Evolutionary conservation across 2,888 invertebrate genomes (phyloP).

Genomic region (Lasioglossum lativentre): DNA sequence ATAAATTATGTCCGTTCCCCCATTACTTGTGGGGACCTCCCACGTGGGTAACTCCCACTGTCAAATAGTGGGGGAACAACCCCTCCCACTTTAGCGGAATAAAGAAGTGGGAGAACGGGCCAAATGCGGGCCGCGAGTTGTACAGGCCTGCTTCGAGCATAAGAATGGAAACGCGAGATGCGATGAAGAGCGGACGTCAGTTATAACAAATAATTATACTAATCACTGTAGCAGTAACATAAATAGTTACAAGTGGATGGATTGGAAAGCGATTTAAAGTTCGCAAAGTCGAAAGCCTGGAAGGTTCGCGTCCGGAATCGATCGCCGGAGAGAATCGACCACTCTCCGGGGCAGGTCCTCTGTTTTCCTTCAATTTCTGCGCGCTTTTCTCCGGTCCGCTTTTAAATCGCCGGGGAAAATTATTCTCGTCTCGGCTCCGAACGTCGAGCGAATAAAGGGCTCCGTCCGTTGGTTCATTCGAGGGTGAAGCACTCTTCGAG

Average conservation of each 20-base stretch:
- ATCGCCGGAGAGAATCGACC: not conserved
- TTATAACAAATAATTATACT: no score
- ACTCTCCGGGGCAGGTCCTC: not conserved
- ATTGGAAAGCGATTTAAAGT: not conserved
- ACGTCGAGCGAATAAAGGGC: slow-evolving; percentile 1
- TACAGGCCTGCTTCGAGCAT: no score
- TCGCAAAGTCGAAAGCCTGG: not conserved
- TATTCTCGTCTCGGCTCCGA: not conserved
- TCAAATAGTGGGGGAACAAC: no score
- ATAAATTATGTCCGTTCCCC: no score
- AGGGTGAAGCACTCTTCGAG: not conserved
- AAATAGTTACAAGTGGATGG: not conserved
- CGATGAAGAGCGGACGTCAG: no score
- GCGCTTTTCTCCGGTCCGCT: not conserved
- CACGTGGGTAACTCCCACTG: no score
- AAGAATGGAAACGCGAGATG: no score
- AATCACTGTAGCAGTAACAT: no score
- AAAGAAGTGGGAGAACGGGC: no score
- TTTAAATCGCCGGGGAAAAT: slow-evolving; percentile 9
- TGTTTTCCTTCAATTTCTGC: slow-evolving; percentile 11
- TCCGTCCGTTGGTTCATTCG: not conserved
- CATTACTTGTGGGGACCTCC: no score
- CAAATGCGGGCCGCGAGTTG: no score
- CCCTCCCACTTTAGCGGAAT: no score
- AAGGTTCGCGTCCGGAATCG: not conserved